phyloP scores from a whole-genome alignment of 1,140 invertebrate species.

The Penaeus chinensis region DNA sequence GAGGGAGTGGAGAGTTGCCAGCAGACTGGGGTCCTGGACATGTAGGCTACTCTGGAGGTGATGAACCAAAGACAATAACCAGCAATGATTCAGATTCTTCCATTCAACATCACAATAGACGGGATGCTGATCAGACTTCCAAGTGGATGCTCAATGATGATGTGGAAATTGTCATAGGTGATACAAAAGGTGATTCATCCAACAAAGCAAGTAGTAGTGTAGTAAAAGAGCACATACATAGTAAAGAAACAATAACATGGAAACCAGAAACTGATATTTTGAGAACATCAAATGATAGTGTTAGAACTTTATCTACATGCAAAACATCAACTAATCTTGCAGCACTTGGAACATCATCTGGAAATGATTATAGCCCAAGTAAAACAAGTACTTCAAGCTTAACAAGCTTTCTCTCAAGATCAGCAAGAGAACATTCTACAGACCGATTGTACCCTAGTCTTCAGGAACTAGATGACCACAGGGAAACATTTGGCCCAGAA shows the following conservation, averaged over 20 bases:
- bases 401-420: neutral
- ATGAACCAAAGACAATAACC: neutral
- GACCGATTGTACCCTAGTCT: conserved; percentile 39
- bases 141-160: conserved; percentile 53
- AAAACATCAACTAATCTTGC: conserved; percentile 39
- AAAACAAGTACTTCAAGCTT: neutral
- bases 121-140: conserved; percentile 9
- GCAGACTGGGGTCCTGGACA: neutral
- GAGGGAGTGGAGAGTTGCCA: conserved; percentile 1
- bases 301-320: conserved; percentile 11
- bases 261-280: neutral
- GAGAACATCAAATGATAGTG: neutral
- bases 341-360: conserved; percentile 2
- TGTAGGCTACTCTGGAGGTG: neutral
- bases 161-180: conserved; percentile 37
- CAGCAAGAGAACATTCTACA: neutral
- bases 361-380: neutral
- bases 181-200: neutral
- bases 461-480: conserved; percentile 46
- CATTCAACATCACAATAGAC: neutral
- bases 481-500: conserved; percentile 44
- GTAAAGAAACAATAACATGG: neutral
- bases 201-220: too few relatives aligned
- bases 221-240: neutral
- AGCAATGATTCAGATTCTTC: neutral